These are phyloP conservation scores for Euphydryas editha DNA, from an alignment of 2,888 invertebrate species.

Conservation along the genomic window DNA sequence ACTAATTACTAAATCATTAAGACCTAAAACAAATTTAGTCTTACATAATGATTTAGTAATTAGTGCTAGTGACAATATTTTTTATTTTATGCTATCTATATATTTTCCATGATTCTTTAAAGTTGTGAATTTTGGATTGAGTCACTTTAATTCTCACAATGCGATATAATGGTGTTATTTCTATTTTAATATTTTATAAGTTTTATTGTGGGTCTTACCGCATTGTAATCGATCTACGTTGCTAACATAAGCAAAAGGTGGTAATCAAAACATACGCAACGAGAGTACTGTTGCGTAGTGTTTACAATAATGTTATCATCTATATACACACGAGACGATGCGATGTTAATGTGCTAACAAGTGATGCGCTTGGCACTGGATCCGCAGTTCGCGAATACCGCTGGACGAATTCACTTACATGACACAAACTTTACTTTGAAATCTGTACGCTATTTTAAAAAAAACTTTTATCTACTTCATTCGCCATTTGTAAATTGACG, in stretches of 20 bases:
- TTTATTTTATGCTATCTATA: too few species aligned
- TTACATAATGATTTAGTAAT: too few species aligned
- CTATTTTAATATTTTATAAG: too few species aligned
- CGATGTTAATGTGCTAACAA: slow-evolving; percentile 60
- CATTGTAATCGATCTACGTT: slow-evolving; percentile 5
- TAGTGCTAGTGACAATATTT: too few species aligned
- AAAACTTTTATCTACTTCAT: slow-evolving; percentile 69
- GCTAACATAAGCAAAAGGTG: slow-evolving; percentile 58
- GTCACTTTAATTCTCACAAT: too few species aligned
- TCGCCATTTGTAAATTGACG: slow-evolving; percentile 62
- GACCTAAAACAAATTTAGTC: too few species aligned
- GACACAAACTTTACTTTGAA: slow-evolving; percentile 67
- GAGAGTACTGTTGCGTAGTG: slow-evolving; percentile 59
- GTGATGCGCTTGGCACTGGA: slow-evolving; percentile 70
- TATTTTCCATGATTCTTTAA: too few species aligned
- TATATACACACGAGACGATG: slow-evolving; percentile 50
- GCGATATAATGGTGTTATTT: too few species aligned
- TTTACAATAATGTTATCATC: slow-evolving; percentile 72
- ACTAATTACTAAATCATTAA: too few species aligned
- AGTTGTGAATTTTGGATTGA: too few species aligned
- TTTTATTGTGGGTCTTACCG: background rate
- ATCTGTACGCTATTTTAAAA: slow-evolving; percentile 68
- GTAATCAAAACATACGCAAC: slow-evolving; percentile 56
- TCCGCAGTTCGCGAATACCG: slow-evolving; percentile 62
- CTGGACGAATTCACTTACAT: slow-evolving; percentile 66